These are phyloP conservation scores for Chrysochloris asiatica DNA, from an alignment of 2,113 vertebrate species.

Conservation along the genomic window DNA sequence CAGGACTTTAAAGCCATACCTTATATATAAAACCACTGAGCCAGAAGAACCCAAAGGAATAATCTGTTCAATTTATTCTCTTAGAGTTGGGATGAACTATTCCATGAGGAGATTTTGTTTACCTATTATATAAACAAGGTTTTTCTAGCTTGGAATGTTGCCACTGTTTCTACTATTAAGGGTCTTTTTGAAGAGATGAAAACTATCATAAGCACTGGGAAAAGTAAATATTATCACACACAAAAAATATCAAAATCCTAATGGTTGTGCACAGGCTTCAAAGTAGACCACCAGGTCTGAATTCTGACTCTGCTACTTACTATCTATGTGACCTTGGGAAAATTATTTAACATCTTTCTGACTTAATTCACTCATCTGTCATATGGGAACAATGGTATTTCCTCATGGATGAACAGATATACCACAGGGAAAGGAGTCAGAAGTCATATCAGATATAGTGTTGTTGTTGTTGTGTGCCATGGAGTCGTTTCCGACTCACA, in stretches of 20 bases:
- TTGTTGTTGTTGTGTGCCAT: too few relatives aligned
- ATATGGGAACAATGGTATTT: neutral
- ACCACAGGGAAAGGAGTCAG: neutral
- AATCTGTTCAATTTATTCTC: neutral
- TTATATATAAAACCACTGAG: neutral
- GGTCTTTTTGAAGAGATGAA: neutral
- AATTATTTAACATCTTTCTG: neutral
- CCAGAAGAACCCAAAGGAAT: neutral
- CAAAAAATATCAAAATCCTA: neutral
- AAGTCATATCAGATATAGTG: neutral
- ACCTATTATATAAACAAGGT: neutral
- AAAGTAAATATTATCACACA: neutral
- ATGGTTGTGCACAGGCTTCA: neutral
- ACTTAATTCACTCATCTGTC: neutral
- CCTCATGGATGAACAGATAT: neutral
- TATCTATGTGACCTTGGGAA: constrained; percentile 2
- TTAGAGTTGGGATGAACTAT: neutral
- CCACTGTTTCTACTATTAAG: neutral
- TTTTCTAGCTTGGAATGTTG: neutral
- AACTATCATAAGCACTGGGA: neutral
- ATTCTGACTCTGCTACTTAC: neutral
- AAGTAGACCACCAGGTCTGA: neutral
- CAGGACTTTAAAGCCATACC: neutral
- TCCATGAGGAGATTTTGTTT: neutral
- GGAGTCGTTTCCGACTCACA: too few relatives aligned